Percentiles rank a stretch among this genome's conserved stretches.
Evolutionary conservation across 2,113 vertebrate species (phyloP).

Genomic region (Nycticebus coucang): DNA sequence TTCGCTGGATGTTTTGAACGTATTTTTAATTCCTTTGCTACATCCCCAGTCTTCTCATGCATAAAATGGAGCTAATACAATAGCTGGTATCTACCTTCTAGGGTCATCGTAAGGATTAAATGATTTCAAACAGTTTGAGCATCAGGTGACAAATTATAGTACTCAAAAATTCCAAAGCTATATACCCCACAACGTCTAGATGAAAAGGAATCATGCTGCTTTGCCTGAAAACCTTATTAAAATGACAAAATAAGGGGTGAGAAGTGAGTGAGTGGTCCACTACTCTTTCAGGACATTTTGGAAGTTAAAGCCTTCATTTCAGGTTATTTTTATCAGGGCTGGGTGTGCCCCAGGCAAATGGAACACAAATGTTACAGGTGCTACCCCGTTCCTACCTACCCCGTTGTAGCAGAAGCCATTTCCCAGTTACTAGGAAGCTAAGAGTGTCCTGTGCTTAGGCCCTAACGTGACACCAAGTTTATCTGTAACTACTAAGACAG

Average conservation of each 20-base stretch:
- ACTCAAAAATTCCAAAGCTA: conserved; percentile 52
- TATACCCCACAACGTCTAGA: neutral
- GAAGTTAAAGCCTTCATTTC: conserved; percentile 16
- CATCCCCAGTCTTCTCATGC: conserved; percentile 50
- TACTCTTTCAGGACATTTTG: conserved; percentile 19
- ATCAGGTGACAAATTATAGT: conserved; percentile 52
- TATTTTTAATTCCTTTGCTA: conserved; percentile 62
- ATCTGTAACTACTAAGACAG: neutral
- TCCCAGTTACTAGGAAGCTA: neutral
- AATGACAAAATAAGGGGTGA: conserved; percentile 32
- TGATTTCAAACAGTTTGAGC: conserved; percentile 47
- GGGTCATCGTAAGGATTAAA: conserved; percentile 40
- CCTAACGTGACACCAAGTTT: neutral
- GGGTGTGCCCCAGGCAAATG: neutral
- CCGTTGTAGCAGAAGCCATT: neutral
- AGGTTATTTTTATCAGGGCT: neutral
- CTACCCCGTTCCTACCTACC: neutral
- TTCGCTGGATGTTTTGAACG: conserved; percentile 59
- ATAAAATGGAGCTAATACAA: conserved; percentile 69
- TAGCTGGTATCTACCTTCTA: conserved; percentile 48
- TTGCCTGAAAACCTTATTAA: conserved; percentile 16
- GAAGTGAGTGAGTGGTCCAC: neutral
- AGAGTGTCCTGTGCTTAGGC: neutral
- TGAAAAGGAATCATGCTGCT: neutral
- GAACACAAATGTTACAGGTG: neutral